Evolutionary conservation across 2,113 vertebrate species (phyloP).

Genomic region (Theropithecus gelada): DNA sequence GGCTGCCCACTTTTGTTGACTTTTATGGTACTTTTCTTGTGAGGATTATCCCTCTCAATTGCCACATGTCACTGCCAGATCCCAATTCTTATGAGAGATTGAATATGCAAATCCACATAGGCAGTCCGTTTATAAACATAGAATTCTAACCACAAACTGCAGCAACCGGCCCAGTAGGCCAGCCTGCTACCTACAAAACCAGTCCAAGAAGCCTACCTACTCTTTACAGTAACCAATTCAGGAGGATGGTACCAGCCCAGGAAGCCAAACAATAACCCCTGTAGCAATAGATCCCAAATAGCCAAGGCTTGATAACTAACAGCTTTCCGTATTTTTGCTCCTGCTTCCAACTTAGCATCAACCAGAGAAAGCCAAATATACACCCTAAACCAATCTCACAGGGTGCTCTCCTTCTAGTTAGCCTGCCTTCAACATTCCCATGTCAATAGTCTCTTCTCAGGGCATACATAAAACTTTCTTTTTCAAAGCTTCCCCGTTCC

Average conservation of each 20-base stretch:
- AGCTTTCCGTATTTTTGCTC: background rate
- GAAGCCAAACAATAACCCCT: background rate
- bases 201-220: background rate
- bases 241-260: background rate
- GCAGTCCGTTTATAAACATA: background rate
- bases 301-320: background rate
- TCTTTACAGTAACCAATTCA: background rate
- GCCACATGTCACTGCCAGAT: background rate
- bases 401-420: background rate
- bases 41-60: background rate
- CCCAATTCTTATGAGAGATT: background rate
- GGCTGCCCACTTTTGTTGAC: background rate
- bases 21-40: background rate
- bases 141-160: background rate
- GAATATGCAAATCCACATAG: background rate
- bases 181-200: background rate
- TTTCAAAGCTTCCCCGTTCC: background rate
- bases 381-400: background rate
- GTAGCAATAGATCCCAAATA: background rate
- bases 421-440: background rate
- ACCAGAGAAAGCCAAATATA: background rate
- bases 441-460: background rate
- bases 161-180: background rate
- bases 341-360: background rate
- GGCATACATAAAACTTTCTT: background rate